phyloP scores from a whole-genome alignment of 2,113 vertebrate species.

The Morone chrysops region DNA sequence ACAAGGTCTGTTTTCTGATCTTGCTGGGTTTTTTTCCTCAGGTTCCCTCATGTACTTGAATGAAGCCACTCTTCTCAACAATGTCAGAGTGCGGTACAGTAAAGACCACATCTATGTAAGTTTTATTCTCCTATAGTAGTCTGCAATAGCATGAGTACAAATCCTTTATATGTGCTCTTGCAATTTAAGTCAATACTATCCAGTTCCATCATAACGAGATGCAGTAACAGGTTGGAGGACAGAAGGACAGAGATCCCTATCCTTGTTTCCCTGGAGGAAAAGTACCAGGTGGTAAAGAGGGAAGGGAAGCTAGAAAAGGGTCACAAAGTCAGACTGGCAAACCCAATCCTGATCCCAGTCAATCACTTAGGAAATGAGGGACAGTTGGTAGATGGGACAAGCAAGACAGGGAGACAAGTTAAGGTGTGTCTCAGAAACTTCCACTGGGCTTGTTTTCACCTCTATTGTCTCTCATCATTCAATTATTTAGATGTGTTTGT shows the following conservation, averaged over 20 bases:
- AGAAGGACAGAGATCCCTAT: slow-evolving; percentile 38
- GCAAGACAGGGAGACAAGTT: slow-evolving; percentile 27
- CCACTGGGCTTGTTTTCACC: slow-evolving; percentile 14
- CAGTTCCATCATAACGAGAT: slow-evolving; percentile 34
- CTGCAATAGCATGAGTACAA: not conserved
- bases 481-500: slow-evolving; percentile 25
- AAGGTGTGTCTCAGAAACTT: slow-evolving; percentile 31
- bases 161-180: not conserved
- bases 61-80: slow-evolving; percentile 99
- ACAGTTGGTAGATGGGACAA: slow-evolving; percentile 57
- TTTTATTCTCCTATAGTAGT: slow-evolving; percentile 38
- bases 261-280: slow-evolving; percentile 23
- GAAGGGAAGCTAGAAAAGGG: slow-evolving; percentile 33
- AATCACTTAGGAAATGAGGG: slow-evolving; percentile 65
- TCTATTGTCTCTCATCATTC: slow-evolving; percentile 22
- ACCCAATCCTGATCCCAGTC: slow-evolving; percentile 51
- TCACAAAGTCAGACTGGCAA: slow-evolving; percentile 58
- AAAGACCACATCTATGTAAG: slow-evolving; percentile 99
- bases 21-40: slow-evolving; percentile 70
- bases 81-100: slow-evolving; percentile 94
- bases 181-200: slow-evolving; percentile 8
- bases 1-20: not conserved
- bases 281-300: slow-evolving; percentile 66
- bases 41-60: slow-evolving; percentile 99
- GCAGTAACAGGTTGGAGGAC: slow-evolving; percentile 32